A percentile compares a stretch with the other conserved stretches of the same genome.
Conservation (phyloP, 2,888 invertebrate species). For the Eupithecia subumbrata region DNA sequence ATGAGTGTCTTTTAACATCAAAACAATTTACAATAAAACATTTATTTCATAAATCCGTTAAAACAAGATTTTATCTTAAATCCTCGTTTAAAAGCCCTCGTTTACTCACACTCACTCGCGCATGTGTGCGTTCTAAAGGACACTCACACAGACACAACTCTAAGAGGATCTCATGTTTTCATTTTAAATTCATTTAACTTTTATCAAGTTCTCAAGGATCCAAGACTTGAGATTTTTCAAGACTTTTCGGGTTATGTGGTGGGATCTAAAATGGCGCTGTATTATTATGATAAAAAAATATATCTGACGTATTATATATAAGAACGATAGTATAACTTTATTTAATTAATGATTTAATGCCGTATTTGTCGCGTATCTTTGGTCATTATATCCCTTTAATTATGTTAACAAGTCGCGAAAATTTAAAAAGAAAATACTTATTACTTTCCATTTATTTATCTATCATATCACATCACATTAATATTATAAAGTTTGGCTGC, state of each 20-base stretch:
- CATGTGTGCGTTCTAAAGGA: not conserved
- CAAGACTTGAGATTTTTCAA: not conserved
- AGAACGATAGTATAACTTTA: too few relatives aligned
- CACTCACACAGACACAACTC: not conserved
- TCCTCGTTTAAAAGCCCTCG: not conserved
- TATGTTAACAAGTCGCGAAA: too few relatives aligned
- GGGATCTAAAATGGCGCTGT: not conserved
- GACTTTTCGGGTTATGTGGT: not conserved
- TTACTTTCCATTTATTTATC: too few relatives aligned
- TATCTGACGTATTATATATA: too few relatives aligned
- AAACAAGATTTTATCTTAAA: conserved; percentile 4
- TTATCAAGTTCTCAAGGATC: not conserved
- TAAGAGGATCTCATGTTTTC: not conserved
- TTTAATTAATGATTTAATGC: too few relatives aligned
- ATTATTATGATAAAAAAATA: not conserved
- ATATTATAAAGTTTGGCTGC: too few relatives aligned
- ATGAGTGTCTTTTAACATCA: not conserved
- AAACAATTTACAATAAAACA: not conserved
- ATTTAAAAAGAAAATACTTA: too few relatives aligned
- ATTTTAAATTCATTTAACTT: conserved; percentile 9
- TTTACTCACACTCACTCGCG: not conserved
- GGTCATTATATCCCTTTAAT: too few relatives aligned
- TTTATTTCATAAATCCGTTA: not conserved
- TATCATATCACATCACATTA: too few relatives aligned
- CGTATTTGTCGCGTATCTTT: too few relatives aligned